phyloP scores from a whole-genome alignment of 2,797 vertebrate genomes.

The Intellagama lesueurii region DNA sequence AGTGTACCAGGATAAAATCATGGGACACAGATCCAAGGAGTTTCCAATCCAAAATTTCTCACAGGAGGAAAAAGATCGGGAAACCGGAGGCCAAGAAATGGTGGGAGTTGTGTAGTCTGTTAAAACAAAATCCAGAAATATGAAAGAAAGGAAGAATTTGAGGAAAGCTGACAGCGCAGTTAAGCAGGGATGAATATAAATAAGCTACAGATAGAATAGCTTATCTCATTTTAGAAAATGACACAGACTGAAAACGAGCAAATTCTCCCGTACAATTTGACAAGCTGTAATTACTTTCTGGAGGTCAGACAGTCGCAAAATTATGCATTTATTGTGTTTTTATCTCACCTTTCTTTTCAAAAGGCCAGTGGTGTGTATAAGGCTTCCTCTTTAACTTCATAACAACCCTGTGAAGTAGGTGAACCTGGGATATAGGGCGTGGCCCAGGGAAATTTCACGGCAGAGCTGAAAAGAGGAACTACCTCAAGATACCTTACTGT shows the following conservation, averaged over 20 bases:
- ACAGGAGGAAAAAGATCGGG: no score
- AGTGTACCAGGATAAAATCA: background rate
- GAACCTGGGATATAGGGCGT: background rate
- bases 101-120: background rate
- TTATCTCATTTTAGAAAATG: slow-evolving; percentile 7
- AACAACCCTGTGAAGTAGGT: background rate
- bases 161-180: background rate
- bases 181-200: background rate
- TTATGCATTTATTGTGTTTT: background rate
- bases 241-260: background rate
- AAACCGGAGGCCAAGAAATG: background rate
- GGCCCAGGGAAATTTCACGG: background rate
- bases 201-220: background rate
- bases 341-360: background rate
- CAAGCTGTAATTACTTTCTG: slow-evolving; percentile 3
- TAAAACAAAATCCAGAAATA: background rate
- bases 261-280: no score
- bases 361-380: background rate
- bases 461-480: no score
- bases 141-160: background rate
- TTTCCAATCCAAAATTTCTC: background rate
- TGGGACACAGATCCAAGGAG: background rate
- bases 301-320: background rate
- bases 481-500: background rate
- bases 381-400: background rate